These are phyloP conservation scores for Noctua pronuba DNA, from an alignment of 2,888 invertebrate species.

Conservation along the genomic window DNA sequence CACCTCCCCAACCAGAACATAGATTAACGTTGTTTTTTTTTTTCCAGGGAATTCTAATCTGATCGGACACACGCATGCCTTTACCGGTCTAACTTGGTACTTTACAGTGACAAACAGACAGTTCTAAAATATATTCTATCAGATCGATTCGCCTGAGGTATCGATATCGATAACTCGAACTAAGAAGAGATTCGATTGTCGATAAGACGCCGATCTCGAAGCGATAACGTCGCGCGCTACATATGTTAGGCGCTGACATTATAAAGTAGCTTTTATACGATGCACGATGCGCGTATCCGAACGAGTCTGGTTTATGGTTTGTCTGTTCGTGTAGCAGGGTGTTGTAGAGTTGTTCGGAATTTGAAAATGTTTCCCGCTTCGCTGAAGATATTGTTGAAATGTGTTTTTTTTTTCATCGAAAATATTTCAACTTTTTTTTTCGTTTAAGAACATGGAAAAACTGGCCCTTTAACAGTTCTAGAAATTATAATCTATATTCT, in stretches of 20 bases:
- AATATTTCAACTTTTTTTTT: not conserved
- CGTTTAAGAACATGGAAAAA: too few relatives aligned
- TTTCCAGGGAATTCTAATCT: conserved; percentile 33
- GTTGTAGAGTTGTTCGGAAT: conserved; percentile 67
- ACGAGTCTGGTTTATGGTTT: conserved; percentile 74
- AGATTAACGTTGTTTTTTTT: conserved; percentile 18
- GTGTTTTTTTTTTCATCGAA: not conserved
- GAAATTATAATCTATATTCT: not conserved
- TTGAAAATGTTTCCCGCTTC: conserved; percentile 51
- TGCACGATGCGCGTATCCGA: conserved; percentile 69
- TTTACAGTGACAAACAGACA: conserved; percentile 64
- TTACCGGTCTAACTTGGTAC: conserved; percentile 49
- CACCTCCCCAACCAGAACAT: not conserved
- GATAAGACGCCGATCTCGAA: conserved; percentile 81
- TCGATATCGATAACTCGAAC: conserved; percentile 75
- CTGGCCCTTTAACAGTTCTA: not conserved
- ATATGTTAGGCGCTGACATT: conserved; percentile 82
- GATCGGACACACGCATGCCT: conserved; percentile 47
- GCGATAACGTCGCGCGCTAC: conserved; percentile 82
- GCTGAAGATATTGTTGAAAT: not conserved
- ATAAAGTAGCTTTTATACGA: conserved; percentile 80
- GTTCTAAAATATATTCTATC: conserved; percentile 76
- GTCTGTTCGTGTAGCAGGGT: conserved; percentile 59
- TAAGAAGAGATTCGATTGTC: conserved; percentile 79
- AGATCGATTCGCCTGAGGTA: conserved; percentile 76